A percentile compares a stretch with the other conserved stretches of the same genome.
These are phyloP conservation scores for Hemicentrotus pulcherrimus DNA, from an alignment of 35 echinoderm and acorn worm genomes.

Conservation along the genomic window DNA sequence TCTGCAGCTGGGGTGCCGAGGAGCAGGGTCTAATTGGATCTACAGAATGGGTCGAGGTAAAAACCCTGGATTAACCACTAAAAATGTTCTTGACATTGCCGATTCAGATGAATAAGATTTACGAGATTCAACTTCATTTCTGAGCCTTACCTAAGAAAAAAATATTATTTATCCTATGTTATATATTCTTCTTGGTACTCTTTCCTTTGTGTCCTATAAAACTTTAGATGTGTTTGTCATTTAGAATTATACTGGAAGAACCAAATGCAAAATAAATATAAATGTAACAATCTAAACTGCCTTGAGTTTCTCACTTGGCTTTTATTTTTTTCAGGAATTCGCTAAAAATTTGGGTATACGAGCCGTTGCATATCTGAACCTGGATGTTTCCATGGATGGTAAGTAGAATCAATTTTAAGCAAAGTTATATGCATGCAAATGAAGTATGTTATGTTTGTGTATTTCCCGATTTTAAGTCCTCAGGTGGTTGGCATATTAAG, in stretches of 20 bases:
- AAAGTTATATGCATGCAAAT: too few relatives aligned
- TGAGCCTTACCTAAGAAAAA: too few relatives aligned
- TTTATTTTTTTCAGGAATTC: slow-evolving; percentile 58
- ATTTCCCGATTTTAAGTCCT: too few relatives aligned
- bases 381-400: slow-evolving; percentile 83
- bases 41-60: slow-evolving; percentile 98
- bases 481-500: too few relatives aligned
- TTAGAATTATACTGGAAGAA: neutral
- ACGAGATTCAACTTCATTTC: too few relatives aligned
- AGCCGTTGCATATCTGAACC: slow-evolving; percentile 80
- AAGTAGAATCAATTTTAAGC: neutral
- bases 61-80: neutral
- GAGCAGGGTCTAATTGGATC: slow-evolving; percentile 93
- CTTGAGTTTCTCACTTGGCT: neutral
- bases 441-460: too few relatives aligned
- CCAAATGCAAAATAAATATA: neutral
- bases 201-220: neutral
- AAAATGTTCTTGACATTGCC: neutral
- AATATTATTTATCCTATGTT: neutral
- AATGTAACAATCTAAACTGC: neutral
- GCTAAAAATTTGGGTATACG: slow-evolving; percentile 73
- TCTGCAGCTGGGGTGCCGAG: slow-evolving; percentile 91
- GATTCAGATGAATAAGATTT: too few relatives aligned
- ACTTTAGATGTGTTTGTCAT: neutral
- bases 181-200: neutral